A percentile compares a stretch with the other conserved stretches of the same genome.
Conservation (phyloP, 2,113 vertebrate genomes). For the Turnix velox region DNA sequence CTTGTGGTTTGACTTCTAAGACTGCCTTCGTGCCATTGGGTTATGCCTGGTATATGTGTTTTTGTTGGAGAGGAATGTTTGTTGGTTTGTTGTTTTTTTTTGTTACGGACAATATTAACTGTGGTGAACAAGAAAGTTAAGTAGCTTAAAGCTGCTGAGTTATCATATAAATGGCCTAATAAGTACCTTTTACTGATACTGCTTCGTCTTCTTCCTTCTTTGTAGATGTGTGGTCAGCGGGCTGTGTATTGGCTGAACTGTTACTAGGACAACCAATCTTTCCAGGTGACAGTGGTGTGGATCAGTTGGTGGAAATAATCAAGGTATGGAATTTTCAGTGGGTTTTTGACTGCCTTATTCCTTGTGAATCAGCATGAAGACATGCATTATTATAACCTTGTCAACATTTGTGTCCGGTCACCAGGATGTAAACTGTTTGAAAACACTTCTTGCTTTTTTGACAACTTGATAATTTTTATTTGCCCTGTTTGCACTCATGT, state of each 20-base stretch:
- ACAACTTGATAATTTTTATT: neutral
- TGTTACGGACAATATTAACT: neutral
- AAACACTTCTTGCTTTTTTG: neutral
- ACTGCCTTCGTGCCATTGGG: neutral
- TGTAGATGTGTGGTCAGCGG: constrained; percentile 98
- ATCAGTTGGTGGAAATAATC: constrained; percentile 99
- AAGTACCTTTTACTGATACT: neutral
- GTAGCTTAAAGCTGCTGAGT: neutral
- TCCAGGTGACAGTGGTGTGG: constrained; percentile 97
- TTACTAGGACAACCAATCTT: constrained; percentile 99
- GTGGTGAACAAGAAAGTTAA: neutral
- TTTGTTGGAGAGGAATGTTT: neutral
- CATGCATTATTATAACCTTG: neutral
- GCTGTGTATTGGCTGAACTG: constrained; percentile 96
- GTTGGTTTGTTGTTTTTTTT: neutral
- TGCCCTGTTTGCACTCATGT: neutral
- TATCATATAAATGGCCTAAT: neutral
- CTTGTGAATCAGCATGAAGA: neutral
- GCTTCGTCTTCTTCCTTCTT: neutral
- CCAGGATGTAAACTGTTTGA: neutral
- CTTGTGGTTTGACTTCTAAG: neutral
- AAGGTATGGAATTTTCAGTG: constrained; percentile 78
- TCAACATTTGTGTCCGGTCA: neutral
- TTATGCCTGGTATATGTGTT: neutral
- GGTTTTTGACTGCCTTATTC: neutral